A percentile compares a stretch with the other conserved stretches of the same genome.
Evolutionary conservation across 2,888 invertebrate genomes (phyloP).

Genomic region (Venustoraphidia nigricollis): DNA sequence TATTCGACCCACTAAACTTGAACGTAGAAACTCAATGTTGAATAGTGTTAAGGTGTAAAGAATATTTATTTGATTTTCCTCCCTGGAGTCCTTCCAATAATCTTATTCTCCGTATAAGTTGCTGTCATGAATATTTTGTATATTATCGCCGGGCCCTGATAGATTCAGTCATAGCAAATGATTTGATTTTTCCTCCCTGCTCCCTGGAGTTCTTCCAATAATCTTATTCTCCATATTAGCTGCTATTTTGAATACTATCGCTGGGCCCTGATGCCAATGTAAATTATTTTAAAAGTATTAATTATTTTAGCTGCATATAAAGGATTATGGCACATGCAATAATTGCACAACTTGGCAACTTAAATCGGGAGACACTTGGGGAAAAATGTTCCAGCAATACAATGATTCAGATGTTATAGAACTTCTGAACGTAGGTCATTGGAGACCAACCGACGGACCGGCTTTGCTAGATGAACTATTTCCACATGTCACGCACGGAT

Average conservation of each 20-base stretch:
- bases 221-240: no score
- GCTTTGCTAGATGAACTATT: constrained; percentile 54
- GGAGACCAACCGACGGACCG: constrained; percentile 58
- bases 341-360: constrained; percentile 41
- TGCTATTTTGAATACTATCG: no score
- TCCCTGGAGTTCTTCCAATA: no score
- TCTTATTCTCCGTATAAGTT: no score
- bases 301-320: constrained; percentile 22
- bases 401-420: constrained; percentile 15
- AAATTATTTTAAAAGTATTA: no score
- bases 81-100: no score
- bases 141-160: neutral
- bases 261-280: no score
- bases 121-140: constrained; percentile 2
- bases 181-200: no score
- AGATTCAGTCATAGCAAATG: no score
- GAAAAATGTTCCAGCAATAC: constrained; percentile 22
- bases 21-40: constrained; percentile 47
- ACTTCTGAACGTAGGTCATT: constrained; percentile 46
- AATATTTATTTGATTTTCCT: no score
- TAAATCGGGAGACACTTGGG: constrained; percentile 42
- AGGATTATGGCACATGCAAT: constrained; percentile 28
- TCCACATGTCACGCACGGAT: constrained; percentile 65
- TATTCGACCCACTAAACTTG: constrained; percentile 51
- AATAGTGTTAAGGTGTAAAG: constrained; percentile 44